Evolutionary conservation across 1,140 invertebrate genomes (phyloP), one percentile per base, ranked within the genome.

Genomic region (Scaptodrosophila lebanonensis): DNA sequence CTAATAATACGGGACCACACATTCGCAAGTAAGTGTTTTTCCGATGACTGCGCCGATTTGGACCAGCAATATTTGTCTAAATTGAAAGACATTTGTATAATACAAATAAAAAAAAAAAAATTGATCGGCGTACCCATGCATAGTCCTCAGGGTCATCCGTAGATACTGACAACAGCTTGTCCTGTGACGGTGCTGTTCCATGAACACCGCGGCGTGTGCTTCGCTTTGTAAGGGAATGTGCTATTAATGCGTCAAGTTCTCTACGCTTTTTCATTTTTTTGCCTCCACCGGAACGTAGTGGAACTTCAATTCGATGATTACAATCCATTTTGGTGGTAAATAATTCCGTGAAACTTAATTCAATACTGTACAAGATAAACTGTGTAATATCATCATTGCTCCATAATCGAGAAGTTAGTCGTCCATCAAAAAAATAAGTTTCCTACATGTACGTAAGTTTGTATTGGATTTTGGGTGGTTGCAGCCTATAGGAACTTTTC

Each of bases 201-300:
- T 54, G 53, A 11, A 54, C 39, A 20, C 51, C 43, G 20, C 69
- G 63, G 32, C 60, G 59, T 49, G 59, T 54, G 45, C 47, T 64
- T 40, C 72, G 66, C 50, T 83, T 86, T 20, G 70, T 66, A 11
- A 79, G 42, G 25, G 82, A 72, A 44, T 85, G 79, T 36, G 85
- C 79, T 45, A 88, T 87, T n/a, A 89, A 62, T 16, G 88, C 88
- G 57, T 89, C 88, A 18, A 89, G 66, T 61, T 89, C 88, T 42
- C 88, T 85, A 17, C 88, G 76, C 70, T 89, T 89, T 47, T 87
- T 82, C 87, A 89, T 89, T 77, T 89, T 89, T 53, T 89, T 89
- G 6, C 79, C 79, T 36, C 87, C 77, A 12, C 88, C 88, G 18
- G 86, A 75, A 36, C 87, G 66, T 22, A 87, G 35, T 20, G 86